Evolutionary conservation across 2,888 invertebrate genomes (phyloP).

Genomic region (Piscicola geometra): DNA sequence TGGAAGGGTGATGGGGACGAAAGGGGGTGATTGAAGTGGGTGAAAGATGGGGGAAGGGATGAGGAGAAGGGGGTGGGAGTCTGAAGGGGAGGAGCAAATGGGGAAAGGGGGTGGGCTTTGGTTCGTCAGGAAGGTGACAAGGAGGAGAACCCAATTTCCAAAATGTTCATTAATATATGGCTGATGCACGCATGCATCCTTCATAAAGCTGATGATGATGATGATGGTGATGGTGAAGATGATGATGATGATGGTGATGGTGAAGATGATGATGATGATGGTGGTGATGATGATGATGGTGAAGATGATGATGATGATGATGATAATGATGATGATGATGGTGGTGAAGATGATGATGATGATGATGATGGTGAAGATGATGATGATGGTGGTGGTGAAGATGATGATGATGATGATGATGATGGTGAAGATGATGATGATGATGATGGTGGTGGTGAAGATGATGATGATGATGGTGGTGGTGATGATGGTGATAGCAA

Average conservation of each 20-base stretch:
- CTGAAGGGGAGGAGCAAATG: conserved; percentile 70
- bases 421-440: conserved; percentile 16
- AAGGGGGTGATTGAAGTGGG: conserved; percentile 86
- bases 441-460: conserved; percentile 10
- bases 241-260: conserved; percentile 19
- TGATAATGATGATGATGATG: conserved; percentile 24
- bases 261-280: conserved; percentile 30
- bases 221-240: conserved; percentile 29
- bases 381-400: conserved; percentile 16
- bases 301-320: conserved; percentile 29
- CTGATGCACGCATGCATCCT: too few relatives aligned
- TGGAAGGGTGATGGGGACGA: conserved; percentile 66
- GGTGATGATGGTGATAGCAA: conserved; percentile 23
- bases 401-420: not conserved
- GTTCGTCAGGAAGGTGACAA: conserved; percentile 95
- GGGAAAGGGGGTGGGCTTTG: conserved; percentile 69
- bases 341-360: conserved; percentile 32
- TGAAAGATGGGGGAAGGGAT: conserved; percentile 92
- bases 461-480: conserved; percentile 16
- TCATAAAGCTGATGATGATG: not conserved
- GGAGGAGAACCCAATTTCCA: conserved; percentile 87
- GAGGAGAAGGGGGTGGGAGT: too few relatives aligned
- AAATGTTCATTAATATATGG: too few relatives aligned
- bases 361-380: conserved; percentile 17
- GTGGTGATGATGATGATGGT: conserved; percentile 23